These are phyloP conservation scores for Hypomesus transpacificus DNA, from an alignment of 2,113 vertebrate genomes.

Conservation along the genomic window DNA sequence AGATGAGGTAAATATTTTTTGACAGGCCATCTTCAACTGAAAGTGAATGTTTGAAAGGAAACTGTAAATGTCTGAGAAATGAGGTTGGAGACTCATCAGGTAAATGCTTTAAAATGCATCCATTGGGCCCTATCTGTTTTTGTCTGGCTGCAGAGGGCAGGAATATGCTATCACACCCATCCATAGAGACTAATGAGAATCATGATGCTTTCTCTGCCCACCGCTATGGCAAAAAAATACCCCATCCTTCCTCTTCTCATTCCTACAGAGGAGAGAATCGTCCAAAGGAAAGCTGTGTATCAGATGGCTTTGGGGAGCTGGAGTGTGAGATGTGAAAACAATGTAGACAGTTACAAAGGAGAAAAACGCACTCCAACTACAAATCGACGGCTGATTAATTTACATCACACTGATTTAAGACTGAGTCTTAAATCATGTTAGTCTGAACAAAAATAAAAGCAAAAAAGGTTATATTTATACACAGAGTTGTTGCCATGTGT, in stretches of 20 bases:
- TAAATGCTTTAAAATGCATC: constrained; percentile 6
- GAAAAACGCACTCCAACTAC: too few relatives aligned
- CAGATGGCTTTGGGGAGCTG: not conserved
- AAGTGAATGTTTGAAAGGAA: constrained; percentile 4
- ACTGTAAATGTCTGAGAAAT: not conserved
- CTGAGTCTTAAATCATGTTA: too few relatives aligned
- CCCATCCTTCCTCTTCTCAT: constrained; percentile 9
- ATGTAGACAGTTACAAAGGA: too few relatives aligned
- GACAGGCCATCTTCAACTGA: not conserved
- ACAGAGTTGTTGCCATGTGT: constrained; percentile 18
- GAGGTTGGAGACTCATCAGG: not conserved
- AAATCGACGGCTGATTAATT: too few relatives aligned
- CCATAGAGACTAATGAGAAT: constrained; percentile 10
- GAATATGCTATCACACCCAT: constrained; percentile 4
- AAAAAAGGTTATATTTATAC: constrained; percentile 15
- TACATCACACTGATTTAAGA: too few relatives aligned
- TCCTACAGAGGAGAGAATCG: not conserved
- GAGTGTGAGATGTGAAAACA: too few relatives aligned
- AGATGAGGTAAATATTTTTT: constrained; percentile 1
- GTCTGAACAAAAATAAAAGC: too few relatives aligned
- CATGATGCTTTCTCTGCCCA: constrained; percentile 3
- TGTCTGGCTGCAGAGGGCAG: constrained; percentile 1
- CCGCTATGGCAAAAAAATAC: constrained; percentile 8
- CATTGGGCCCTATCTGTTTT: not conserved
- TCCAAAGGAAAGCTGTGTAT: not conserved